phyloP scores from a whole-genome alignment of 2,888 invertebrate genomes.

The Cheilosia urbana region DNA sequence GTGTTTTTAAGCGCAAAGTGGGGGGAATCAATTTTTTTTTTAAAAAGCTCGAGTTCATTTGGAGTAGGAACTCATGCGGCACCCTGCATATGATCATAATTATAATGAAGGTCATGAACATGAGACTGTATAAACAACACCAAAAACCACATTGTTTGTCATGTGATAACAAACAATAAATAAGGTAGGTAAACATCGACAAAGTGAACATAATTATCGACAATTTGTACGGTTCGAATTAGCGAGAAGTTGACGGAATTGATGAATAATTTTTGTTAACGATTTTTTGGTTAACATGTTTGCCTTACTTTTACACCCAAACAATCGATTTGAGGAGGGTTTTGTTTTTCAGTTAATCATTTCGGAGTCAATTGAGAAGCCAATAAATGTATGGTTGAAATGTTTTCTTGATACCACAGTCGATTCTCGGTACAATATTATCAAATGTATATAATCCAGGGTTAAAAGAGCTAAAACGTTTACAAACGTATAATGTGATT shows the following conservation, averaged over 20 bases:
- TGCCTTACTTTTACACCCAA: background rate
- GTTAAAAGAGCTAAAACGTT: too few relatives aligned
- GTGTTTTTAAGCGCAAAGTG: too few relatives aligned
- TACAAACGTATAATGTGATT: too few relatives aligned
- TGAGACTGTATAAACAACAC: background rate
- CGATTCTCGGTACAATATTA: too few relatives aligned
- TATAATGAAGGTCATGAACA: conserved; percentile 7
- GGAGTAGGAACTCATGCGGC: background rate
- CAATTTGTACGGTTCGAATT: conserved; percentile 18
- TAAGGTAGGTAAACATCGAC: conserved; percentile 11
- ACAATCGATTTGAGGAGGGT: too few relatives aligned
- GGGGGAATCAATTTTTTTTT: too few relatives aligned
- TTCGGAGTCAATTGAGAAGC: too few relatives aligned
- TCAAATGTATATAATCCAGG: too few relatives aligned
- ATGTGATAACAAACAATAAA: conserved; percentile 2
- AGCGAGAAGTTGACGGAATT: conserved; percentile 16
- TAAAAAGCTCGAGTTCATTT: background rate
- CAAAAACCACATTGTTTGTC: background rate
- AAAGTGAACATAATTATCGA: conserved; percentile 12
- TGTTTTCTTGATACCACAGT: too few relatives aligned
- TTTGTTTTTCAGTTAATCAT: too few relatives aligned
- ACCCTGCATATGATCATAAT: background rate
- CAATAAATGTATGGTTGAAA: too few relatives aligned
- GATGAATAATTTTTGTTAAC: conserved; percentile 7
- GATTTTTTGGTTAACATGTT: background rate